Conservation (phyloP, 2,888 invertebrate species). For the Plebejus argus region DNA sequence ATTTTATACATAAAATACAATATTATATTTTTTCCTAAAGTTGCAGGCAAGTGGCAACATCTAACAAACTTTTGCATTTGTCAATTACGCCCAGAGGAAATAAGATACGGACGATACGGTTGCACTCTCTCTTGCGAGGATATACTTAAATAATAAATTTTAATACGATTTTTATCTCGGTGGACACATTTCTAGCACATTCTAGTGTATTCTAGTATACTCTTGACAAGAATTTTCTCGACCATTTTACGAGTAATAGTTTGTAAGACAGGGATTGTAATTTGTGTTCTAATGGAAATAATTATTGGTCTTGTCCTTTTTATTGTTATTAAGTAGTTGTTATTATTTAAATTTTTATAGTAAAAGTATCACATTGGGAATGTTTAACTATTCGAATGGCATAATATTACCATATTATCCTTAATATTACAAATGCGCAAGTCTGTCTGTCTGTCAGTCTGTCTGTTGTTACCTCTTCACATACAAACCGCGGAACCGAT, state of each 20-base stretch:
- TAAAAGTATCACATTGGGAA: no score
- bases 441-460: no score
- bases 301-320: no score
- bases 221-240: neutral
- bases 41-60: neutral
- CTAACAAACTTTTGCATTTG: neutral
- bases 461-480: no score
- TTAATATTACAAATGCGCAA: no score
- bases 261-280: neutral
- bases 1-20: no score
- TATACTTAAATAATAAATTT: neutral
- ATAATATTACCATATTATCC: no score
- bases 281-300: no score
- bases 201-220: neutral
- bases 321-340: no score
- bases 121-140: neutral
- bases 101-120: neutral
- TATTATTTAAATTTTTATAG: no score
- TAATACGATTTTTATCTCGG: neutral
- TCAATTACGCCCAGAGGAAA: slow-evolving; percentile 2
- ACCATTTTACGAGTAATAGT: neutral
- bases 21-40: neutral
- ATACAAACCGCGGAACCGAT: no score
- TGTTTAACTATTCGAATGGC: no score
- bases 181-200: neutral